phyloP scores from a whole-genome alignment of 1,140 invertebrate species.

The Gonioctena quinquepunctata region DNA sequence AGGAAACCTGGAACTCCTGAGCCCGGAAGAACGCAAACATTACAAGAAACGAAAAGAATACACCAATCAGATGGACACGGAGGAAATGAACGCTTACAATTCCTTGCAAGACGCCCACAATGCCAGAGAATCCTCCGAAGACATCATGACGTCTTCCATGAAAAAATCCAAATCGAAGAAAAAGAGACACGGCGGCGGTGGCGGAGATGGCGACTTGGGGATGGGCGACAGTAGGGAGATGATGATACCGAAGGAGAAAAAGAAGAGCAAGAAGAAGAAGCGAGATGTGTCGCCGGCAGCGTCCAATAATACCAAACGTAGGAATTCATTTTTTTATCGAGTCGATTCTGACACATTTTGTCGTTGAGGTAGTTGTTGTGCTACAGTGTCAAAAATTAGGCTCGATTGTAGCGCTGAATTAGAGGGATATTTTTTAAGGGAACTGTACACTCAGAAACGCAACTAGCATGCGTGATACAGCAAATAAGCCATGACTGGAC shows the following conservation, averaged over 20 bases:
- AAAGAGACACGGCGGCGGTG: conserved; percentile 44
- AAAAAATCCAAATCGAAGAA: conserved; percentile 52
- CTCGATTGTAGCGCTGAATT: too few relatives aligned
- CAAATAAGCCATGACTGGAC: too few relatives aligned
- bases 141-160: conserved; percentile 32
- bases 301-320: conserved; percentile 8
- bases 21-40: conserved; percentile 52
- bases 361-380: too few relatives aligned
- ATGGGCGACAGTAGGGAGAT: conserved; percentile 54
- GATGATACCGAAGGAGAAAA: conserved; percentile 54
- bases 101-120: conserved; percentile 49
- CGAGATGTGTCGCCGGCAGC: conserved; percentile 44
- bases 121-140: conserved; percentile 46
- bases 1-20: conserved; percentile 52
- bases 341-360: too few relatives aligned
- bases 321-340: neutral
- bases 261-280: conserved; percentile 53
- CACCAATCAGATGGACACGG: conserved; percentile 45
- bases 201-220: conserved; percentile 42
- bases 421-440: too few relatives aligned
- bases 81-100: conserved; percentile 52
- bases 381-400: too few relatives aligned
- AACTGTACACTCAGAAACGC: too few relatives aligned
- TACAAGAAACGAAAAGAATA: conserved; percentile 48
- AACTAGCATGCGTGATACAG: too few relatives aligned